These are phyloP conservation scores for Periphyllus acericola DNA, from an alignment of 2,888 invertebrate species.

Conservation along the genomic window DNA sequence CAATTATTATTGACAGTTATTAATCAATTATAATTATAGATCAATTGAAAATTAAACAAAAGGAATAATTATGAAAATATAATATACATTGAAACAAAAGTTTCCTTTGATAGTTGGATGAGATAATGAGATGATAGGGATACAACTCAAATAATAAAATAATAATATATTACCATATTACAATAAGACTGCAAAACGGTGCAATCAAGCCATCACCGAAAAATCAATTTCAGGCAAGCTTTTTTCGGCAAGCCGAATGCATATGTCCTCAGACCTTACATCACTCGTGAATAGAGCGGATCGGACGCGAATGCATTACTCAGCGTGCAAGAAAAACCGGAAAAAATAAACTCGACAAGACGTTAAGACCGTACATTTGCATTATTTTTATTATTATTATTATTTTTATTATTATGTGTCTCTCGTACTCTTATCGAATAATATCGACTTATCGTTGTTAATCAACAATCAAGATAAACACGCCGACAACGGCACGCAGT, in stretches of 20 bases:
- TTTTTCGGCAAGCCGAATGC: slow-evolving; percentile 24
- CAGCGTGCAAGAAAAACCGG: not conserved
- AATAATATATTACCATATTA: slow-evolving; percentile 49
- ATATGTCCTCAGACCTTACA: slow-evolving; percentile 9
- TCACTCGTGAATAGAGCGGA: not conserved
- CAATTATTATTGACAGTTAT: not conserved
- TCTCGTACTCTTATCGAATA: slow-evolving; percentile 30
- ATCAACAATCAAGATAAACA: slow-evolving; percentile 53
- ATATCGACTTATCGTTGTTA: slow-evolving; percentile 53
- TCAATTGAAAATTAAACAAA: not conserved
- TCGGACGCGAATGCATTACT: not conserved
- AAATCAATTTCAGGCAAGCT: slow-evolving; percentile 10
- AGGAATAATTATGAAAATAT: not conserved
- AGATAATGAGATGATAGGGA: not conserved
- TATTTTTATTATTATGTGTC: not conserved
- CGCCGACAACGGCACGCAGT: slow-evolving; percentile 31
- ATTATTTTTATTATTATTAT: not conserved
- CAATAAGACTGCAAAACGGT: not conserved
- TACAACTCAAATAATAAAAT: not conserved
- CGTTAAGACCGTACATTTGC: not conserved
- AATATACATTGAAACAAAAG: not conserved
- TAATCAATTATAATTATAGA: not conserved
- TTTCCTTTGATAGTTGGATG: not conserved
- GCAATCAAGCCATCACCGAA: slow-evolving; percentile 43
- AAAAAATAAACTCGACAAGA: not conserved